phyloP scores from a whole-genome alignment of 2,797 vertebrate genomes.

The Ceryle rudis region DNA sequence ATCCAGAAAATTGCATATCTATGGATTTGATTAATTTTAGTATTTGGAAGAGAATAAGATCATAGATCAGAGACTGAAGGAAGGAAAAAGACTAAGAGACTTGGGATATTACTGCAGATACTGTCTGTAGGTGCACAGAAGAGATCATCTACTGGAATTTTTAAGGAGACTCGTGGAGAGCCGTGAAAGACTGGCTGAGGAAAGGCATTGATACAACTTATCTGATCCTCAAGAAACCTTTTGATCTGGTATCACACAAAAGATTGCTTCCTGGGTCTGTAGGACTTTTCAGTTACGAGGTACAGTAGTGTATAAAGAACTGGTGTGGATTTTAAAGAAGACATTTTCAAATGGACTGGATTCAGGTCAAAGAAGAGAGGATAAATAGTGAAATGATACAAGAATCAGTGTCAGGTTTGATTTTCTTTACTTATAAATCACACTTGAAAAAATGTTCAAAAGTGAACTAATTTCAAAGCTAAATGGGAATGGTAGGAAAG shows the following conservation, averaged over 20 bases:
- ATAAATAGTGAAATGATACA: slow-evolving; percentile 7
- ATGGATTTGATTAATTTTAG: neutral
- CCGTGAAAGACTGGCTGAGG: slow-evolving; percentile 30
- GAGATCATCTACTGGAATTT: slow-evolving; percentile 14
- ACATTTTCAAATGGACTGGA: neutral
- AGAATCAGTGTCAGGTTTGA: neutral
- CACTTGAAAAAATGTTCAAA: neutral
- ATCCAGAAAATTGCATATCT: neutral
- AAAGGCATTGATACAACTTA: slow-evolving; percentile 30
- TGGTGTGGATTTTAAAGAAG: neutral
- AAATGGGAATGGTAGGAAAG: neutral
- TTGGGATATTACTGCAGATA: neutral
- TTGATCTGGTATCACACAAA: slow-evolving; percentile 12
- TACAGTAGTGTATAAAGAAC: neutral
- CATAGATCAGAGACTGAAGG: slow-evolving; percentile 10
- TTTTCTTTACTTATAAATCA: slow-evolving; percentile 9
- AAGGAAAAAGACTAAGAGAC: neutral
- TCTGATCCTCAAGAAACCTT: slow-evolving; percentile 41
- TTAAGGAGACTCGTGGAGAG: slow-evolving; percentile 19
- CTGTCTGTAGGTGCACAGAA: neutral
- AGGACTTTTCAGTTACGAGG: neutral
- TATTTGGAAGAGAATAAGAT: slow-evolving; percentile 16
- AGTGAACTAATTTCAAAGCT: slow-evolving; percentile 2
- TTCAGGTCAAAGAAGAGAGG: slow-evolving; percentile 26
- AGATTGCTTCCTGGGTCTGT: slow-evolving; percentile 18